phyloP scores from a whole-genome alignment of 1,140 invertebrate genomes.

The Drosophila sechellia region DNA sequence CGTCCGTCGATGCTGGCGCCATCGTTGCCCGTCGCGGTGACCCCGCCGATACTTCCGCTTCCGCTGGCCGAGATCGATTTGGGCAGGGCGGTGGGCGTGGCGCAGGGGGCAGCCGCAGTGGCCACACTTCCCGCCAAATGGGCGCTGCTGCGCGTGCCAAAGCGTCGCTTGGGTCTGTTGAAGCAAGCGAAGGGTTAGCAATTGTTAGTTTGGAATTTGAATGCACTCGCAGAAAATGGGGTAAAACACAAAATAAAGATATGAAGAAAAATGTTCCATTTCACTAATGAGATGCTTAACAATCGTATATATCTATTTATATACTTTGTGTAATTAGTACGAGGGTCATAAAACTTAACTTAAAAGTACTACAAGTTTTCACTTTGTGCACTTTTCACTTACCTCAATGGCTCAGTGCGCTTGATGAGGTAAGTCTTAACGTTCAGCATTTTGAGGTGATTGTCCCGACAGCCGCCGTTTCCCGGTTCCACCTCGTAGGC shows the following conservation, averaged over 20 bases:
- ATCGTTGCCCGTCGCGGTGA: conserved; percentile 39
- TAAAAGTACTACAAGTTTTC: neutral
- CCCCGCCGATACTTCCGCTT: conserved; percentile 53
- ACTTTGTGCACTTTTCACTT: conserved; percentile 67
- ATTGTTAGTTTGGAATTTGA: neutral
- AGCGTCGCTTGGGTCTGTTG: conserved; percentile 74
- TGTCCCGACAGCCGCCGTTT: conserved; percentile 92
- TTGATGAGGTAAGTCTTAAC: conserved; percentile 97
- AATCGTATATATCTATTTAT: no score
- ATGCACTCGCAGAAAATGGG: neutral
- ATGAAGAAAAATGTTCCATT: no score
- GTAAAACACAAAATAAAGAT: neutral
- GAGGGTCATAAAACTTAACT: no score
- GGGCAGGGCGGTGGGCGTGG: conserved; percentile 45
- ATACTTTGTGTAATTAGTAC: no score
- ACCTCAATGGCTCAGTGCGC: conserved; percentile 90
- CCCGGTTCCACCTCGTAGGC: conserved; percentile 97
- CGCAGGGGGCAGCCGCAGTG: conserved; percentile 18
- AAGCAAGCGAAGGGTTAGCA: conserved; percentile 11
- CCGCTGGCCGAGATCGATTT: conserved; percentile 77
- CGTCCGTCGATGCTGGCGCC: conserved; percentile 64
- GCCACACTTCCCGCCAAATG: conserved; percentile 58
- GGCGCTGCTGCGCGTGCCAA: conserved; percentile 78
- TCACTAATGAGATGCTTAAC: no score
- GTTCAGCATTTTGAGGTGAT: conserved; percentile 93